Conservation (phyloP, 2,888 invertebrate species). For the Coelinius sp. region DNA sequence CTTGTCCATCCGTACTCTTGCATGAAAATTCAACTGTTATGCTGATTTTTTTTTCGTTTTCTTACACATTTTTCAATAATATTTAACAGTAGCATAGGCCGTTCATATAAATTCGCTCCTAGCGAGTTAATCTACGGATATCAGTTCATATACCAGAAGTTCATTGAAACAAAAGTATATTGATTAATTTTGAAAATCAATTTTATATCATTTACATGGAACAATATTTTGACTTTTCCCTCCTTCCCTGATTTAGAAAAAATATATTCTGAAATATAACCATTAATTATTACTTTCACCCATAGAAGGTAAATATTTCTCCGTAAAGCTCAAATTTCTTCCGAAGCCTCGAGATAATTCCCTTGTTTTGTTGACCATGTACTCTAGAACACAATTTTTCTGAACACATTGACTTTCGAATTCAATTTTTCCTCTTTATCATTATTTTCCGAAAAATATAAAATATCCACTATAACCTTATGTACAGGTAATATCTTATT, state of each 20-base stretch:
- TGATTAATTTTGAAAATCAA: conserved; percentile 4
- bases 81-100: conserved; percentile 68
- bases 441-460: conserved; percentile 21
- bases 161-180: conserved; percentile 30
- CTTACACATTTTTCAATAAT: conserved; percentile 62
- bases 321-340: neutral
- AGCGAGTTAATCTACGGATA: conserved; percentile 59
- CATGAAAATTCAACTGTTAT: conserved; percentile 35
- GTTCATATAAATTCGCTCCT: conserved; percentile 53
- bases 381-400: conserved; percentile 19
- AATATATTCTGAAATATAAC: conserved; percentile 22
- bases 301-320: conserved; percentile 7
- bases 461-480: conserved; percentile 13
- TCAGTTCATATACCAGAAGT: conserved; percentile 48
- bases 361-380: conserved; percentile 17
- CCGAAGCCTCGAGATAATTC: neutral
- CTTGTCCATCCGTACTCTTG: conserved; percentile 49
- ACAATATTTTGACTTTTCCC: neutral
- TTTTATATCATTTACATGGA: conserved; percentile 15
- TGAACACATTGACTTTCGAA: conserved; percentile 9
- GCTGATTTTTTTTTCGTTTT: conserved; percentile 33
- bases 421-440: neutral
- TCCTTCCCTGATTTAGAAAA: conserved; percentile 14
- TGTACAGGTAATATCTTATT: conserved; percentile 15
- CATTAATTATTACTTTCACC: neutral